These are phyloP conservation scores for Temnothorax longispinosus DNA, from an alignment of 1,140 invertebrate species.

Conservation along the genomic window DNA sequence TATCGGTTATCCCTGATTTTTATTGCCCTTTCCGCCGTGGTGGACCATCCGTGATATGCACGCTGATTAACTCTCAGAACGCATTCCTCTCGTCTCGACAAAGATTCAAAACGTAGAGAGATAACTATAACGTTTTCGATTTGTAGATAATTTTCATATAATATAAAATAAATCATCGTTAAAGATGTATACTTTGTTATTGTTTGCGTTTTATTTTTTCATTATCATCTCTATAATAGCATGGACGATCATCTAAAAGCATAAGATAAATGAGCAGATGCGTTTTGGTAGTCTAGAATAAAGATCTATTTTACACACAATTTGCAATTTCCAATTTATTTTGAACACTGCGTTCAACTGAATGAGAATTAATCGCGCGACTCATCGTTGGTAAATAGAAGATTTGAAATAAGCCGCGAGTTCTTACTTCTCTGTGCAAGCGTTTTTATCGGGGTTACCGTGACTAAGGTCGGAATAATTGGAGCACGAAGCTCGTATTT, in stretches of 20 bases:
- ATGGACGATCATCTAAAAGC: background rate
- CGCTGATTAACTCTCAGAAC: constrained; percentile 10
- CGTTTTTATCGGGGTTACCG: constrained; percentile 28
- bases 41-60: constrained; percentile 41
- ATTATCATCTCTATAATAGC: no score
- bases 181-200: background rate
- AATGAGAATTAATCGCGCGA: background rate
- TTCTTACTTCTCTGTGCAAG: constrained; percentile 11
- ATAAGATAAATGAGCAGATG: background rate
- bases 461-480: constrained; percentile 51
- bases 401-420: background rate
- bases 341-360: background rate
- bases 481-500: constrained; percentile 44
- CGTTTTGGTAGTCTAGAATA: background rate
- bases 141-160: background rate
- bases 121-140: background rate
- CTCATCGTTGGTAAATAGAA: background rate
- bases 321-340: background rate
- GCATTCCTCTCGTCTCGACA: background rate
- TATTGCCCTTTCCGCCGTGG: background rate
- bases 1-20: constrained; percentile 32
- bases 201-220: background rate
- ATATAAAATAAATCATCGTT: background rate
- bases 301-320: background rate
- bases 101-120: background rate